These are phyloP conservation scores for Nycticryphes semicollaris DNA, from an alignment of 2,113 vertebrate species.

Conservation along the genomic window DNA sequence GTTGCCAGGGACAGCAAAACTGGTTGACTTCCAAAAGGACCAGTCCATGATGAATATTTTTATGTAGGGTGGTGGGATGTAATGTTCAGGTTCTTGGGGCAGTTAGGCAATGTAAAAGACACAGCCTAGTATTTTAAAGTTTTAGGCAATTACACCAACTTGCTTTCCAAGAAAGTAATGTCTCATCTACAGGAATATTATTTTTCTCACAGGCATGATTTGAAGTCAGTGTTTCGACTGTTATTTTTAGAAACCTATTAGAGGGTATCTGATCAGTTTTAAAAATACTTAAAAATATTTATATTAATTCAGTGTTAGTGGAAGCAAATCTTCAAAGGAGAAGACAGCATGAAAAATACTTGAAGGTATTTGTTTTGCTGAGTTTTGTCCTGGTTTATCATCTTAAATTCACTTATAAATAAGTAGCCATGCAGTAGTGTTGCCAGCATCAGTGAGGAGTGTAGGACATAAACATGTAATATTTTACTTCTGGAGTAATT, in stretches of 20 bases:
- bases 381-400: not conserved
- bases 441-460: not conserved
- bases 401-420: not conserved
- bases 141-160: not conserved
- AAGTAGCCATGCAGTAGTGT: not conserved
- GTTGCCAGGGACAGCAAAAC: rapidly evolving
- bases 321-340: not conserved
- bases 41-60: not conserved
- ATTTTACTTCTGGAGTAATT: not conserved
- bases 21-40: not conserved
- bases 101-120: not conserved
- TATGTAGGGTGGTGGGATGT: not conserved
- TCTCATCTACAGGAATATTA: not conserved
- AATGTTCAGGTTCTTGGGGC: not conserved
- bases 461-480: not conserved
- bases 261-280: not conserved
- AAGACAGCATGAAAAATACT: not conserved
- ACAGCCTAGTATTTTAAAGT: not conserved
- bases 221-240: not conserved
- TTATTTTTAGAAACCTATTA: not conserved
- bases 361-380: not conserved
- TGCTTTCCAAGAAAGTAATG: not conserved
- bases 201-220: not conserved
- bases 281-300: not conserved
- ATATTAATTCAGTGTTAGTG: not conserved